phyloP scores from a whole-genome alignment of 2,888 invertebrate genomes.

The Cerceris rybyensis region DNA sequence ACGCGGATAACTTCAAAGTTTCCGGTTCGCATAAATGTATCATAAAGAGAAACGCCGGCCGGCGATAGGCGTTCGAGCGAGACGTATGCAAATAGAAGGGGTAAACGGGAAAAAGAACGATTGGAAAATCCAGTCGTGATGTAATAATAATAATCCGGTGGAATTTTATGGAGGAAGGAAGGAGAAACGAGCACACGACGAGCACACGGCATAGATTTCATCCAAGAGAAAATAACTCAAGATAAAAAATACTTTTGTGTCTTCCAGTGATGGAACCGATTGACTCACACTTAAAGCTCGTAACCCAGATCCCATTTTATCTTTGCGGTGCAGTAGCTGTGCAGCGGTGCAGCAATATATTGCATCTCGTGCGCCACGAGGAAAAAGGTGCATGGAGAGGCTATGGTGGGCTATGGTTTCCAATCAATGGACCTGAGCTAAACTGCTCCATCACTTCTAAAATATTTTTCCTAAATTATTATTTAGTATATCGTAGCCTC shows the following conservation, averaged over 20 bases:
- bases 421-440: too few relatives aligned
- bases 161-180: neutral
- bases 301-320: constrained; percentile 52
- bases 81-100: neutral
- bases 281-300: constrained; percentile 38
- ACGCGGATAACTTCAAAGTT: neutral
- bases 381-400: constrained; percentile 27
- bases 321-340: constrained; percentile 28
- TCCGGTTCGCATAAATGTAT: neutral
- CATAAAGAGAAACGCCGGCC: neutral
- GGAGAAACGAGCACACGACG: neutral
- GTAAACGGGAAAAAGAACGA: neutral
- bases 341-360: constrained; percentile 3
- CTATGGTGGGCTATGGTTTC: neutral
- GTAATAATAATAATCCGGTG: constrained; percentile 9
- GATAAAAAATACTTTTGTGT: constrained; percentile 31
- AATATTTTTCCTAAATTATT: too few relatives aligned
- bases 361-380: constrained; percentile 13
- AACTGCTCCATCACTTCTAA: too few relatives aligned
- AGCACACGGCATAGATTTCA: neutral
- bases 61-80: neutral
- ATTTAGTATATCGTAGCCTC: too few relatives aligned
- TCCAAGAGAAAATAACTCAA: neutral
- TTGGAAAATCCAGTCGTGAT: constrained; percentile 27
- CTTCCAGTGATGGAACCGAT: constrained; percentile 21